Percentiles rank a stretch among this genome's conserved stretches.
These are phyloP conservation scores for Ectemnius continuus DNA, from an alignment of 2,888 invertebrate species.

Conservation along the genomic window DNA sequence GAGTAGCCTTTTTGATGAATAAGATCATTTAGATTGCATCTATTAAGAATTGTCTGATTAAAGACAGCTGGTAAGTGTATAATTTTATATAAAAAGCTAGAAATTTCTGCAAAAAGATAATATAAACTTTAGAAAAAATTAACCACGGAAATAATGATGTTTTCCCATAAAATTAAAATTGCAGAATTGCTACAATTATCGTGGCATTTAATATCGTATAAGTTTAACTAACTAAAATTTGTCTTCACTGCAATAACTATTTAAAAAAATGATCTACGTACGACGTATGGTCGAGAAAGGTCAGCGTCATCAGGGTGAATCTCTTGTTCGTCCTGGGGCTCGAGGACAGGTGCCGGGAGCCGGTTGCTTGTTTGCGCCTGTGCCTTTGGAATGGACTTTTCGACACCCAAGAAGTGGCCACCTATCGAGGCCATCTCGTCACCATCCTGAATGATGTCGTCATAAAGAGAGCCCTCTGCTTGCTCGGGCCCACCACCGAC, in stretches of 20 bases:
- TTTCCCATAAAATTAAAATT: no score
- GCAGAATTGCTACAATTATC: no score
- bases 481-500: slow-evolving; percentile 80
- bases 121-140: no score
- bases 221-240: no score
- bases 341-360: slow-evolving; percentile 61
- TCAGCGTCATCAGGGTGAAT: slow-evolving; percentile 63
- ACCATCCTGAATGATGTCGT: slow-evolving; percentile 83
- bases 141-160: no score
- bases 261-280: slow-evolving; percentile 48
- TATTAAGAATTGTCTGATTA: no score
- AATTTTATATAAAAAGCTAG: no score
- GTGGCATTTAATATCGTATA: no score
- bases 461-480: slow-evolving; percentile 80
- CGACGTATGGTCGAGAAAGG: slow-evolving; percentile 71
- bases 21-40: no score
- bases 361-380: slow-evolving; percentile 74
- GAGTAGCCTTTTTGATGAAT: no score
- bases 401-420: slow-evolving; percentile 77
- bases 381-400: slow-evolving; percentile 76
- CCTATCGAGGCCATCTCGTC: slow-evolving; percentile 77
- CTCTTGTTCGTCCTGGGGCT: slow-evolving; percentile 62
- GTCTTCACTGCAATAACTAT: neutral
- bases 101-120: no score
- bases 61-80: no score